Base-by-base conservation (phyloP, 2,113 vertebrate species). In the Edolisoma coerulescens region DNA sequence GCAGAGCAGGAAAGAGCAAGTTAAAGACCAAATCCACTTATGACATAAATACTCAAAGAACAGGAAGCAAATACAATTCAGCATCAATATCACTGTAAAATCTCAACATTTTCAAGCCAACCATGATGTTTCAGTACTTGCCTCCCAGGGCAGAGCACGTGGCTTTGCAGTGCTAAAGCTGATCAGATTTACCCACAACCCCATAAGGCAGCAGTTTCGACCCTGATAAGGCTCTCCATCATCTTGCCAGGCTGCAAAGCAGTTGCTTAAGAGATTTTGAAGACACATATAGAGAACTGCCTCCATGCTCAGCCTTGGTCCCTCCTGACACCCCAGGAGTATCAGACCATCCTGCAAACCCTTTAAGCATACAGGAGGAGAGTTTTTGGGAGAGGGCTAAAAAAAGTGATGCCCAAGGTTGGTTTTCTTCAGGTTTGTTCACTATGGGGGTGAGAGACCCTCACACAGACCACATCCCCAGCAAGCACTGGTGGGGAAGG, bases 201-300 rank as follows among this genome's bases (percentile, higher is more conserved):
- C 74, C 73, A 49, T 26, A 57, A 75, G 56, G 87, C 41, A 64
- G 30, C 35, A 32, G 11, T 45, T 78, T 7, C 69, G n/a, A 28
- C 45, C 35, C 26, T 16, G 42, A 13, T 24, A 65, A 71, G 18
- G 37, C 14, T 80, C 52, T 68, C 33, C 35, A 4, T 27, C 8
- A 10, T 50, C 53, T 27, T 47, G 3, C 45, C 26, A 35, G n/a
- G 64, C 64, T 56, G 47, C 41, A 70, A 37, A 81, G 42, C 20
- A n/a, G n/a, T 4, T 52, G 9, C 28, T 52, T 13, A 32, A 28
- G 45, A 35, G 44, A 59, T 12, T 20, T 64, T 28, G 30, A 63
- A 81, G 63, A 10, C 12, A 5, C 0, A 0, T 6, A 13, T 0
- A n/a, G 32, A 69, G 61, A 91, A 26, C 24, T 2, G 3, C 21